Evolutionary conservation across 1,140 invertebrate species (phyloP).

Genomic region (Nomia melanderi): DNA sequence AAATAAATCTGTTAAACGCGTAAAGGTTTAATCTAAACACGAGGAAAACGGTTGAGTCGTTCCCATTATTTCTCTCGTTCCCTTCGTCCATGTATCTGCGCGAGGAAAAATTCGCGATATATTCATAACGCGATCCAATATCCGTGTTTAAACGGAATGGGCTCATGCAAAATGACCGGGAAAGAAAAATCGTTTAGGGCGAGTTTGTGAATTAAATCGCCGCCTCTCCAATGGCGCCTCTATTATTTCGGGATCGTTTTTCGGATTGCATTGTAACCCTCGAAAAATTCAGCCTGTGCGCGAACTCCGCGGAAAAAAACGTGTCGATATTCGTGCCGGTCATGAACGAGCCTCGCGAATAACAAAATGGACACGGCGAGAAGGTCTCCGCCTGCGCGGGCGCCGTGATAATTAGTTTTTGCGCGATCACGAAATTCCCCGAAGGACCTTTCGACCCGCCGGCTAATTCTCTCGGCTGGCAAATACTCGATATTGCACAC

Average conservation of each 20-base stretch:
- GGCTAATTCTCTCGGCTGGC: slow-evolving; percentile 39
- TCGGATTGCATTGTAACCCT: slow-evolving; percentile 7
- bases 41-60: too few relatives aligned
- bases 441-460: slow-evolving; percentile 35
- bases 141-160: too few relatives aligned
- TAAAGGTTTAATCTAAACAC: too few relatives aligned
- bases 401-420: slow-evolving; percentile 47
- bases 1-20: too few relatives aligned
- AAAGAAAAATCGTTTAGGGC: background rate
- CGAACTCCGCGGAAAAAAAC: background rate
- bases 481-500: slow-evolving; percentile 47
- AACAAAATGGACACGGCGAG: slow-evolving; percentile 25
- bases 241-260: slow-evolving; percentile 3
- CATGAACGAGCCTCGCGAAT: background rate
- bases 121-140: too few relatives aligned
- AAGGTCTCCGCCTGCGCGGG: slow-evolving; percentile 1
- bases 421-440: slow-evolving; percentile 45
- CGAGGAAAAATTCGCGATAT: too few relatives aligned
- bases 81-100: too few relatives aligned
- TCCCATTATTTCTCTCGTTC: too few relatives aligned
- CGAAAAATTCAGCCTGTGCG: slow-evolving; percentile 11
- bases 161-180: too few relatives aligned
- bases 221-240: background rate
- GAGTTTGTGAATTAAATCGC: background rate
- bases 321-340: background rate